Conservation (phyloP, 2,888 invertebrate species). For the Flabesymbios commensalis region DNA sequence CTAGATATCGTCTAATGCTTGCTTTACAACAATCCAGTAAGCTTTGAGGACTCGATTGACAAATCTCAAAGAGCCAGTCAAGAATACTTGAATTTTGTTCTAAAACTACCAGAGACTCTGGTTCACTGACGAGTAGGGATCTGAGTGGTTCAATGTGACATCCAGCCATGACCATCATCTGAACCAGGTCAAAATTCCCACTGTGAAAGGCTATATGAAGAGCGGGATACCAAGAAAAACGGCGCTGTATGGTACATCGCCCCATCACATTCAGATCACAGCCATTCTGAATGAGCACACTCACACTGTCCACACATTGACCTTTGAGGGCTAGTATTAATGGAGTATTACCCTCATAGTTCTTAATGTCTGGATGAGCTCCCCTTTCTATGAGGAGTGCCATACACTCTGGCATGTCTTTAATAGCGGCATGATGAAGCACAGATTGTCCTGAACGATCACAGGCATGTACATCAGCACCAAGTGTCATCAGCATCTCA, state of each 20-base stretch:
- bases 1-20: too few relatives aligned
- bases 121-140: too few relatives aligned
- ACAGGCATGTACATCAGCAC: constrained; percentile 34
- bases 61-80: too few relatives aligned
- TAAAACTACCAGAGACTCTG: too few relatives aligned
- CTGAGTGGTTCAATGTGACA: not conserved
- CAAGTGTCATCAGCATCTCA: constrained; percentile 22
- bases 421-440: constrained; percentile 14
- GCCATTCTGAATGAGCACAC: constrained; percentile 34
- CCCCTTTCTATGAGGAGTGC: constrained; percentile 18
- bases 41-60: too few relatives aligned
- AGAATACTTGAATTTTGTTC: too few relatives aligned
- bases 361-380: constrained; percentile 18
- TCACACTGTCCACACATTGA: constrained; percentile 31
- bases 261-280: constrained; percentile 35
- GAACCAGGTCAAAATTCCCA: not conserved
- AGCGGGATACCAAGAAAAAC: not conserved
- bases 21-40: too few relatives aligned
- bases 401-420: constrained; percentile 11
- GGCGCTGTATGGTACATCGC: constrained; percentile 7
- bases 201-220: constrained; percentile 5
- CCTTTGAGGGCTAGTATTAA: constrained; percentile 34
- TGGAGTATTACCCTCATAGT: constrained; percentile 35
- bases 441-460: not conserved
- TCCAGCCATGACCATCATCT: constrained; percentile 9